Evolutionary conservation across 2,797 vertebrate genomes (phyloP).

Genomic region (Loris lydekkerianus): DNA sequence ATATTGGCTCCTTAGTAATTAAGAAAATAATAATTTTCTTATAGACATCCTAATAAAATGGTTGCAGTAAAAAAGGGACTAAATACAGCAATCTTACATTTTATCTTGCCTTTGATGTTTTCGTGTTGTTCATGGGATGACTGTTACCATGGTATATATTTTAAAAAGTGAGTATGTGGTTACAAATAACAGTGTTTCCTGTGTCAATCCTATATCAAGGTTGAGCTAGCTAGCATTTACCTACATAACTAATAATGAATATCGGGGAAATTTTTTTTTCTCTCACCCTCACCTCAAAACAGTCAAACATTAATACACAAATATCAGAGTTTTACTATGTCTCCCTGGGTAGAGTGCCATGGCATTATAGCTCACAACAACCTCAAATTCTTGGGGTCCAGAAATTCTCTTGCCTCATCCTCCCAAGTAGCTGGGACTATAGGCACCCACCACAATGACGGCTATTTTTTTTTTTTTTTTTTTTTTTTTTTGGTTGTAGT

Average conservation of each 20-base stretch:
- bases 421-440: too few species aligned
- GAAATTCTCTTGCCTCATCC: too few species aligned
- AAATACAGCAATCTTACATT: not conserved
- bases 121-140: not conserved
- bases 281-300: rapidly evolving
- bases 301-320: not conserved
- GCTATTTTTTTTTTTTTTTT: too few species aligned
- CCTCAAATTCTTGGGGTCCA: too few species aligned
- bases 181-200: not conserved
- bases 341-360: too few species aligned
- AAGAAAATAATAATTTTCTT: not conserved
- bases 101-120: not conserved
- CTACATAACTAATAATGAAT: not conserved
- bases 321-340: too few species aligned
- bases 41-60: not conserved
- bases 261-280: not conserved
- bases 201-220: not conserved
- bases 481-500: too few species aligned
- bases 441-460: too few species aligned
- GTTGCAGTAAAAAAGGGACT: not conserved
- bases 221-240: not conserved
- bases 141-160: not conserved
- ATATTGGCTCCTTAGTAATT: not conserved
- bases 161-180: not conserved
- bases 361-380: too few species aligned